Evolutionary conservation across 1,140 invertebrate species (phyloP), one percentile per base, ranked within the genome.

Genomic region (Trigoniulus corallinus): DNA sequence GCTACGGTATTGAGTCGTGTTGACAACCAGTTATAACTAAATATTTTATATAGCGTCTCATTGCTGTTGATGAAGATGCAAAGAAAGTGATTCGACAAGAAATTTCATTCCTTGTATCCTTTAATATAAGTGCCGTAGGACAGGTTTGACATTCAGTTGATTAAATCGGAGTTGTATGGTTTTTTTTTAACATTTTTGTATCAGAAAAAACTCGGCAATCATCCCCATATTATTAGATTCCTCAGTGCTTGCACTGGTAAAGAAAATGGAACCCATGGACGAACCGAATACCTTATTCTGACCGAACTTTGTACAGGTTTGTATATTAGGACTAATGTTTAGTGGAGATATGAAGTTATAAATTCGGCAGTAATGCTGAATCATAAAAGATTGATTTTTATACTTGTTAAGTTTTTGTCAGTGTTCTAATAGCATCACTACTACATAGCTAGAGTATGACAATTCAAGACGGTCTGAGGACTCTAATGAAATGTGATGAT

Each of bases 251-350:
- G 72, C 2, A 67, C 71, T 48, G 64, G 67, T 12, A 67, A 70
- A 50, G 62, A 67, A 22, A 59, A 66, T 50, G 70, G 67, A 13
- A 67, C 62, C 42, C 66, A 69, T 59, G 69, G 71, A 26, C 64
- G 67, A 44, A 58, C 58, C 40, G 74, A 76, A 55, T 76, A 66
- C 55, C 61, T 75, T 13, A 57, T 75, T 2, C 59, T 75, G 0
- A 74, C 69, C 44, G 74, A 75, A 58, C 59, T 74, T 1, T 75
- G 74, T 61, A 59, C 66, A 61, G 71, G 72, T 72, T 57, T 57
- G 52, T 50, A 21, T 26, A n/a, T 18, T 13, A 2, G 12, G 43
- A 44, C 12, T 43, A 1, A 43, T 10, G 37, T 18, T 39, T 12
- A 39, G 37, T 18, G 37, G 37, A 18, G 37, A 13, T 39, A 18